Evolutionary conservation across 1,140 invertebrate genomes (phyloP).

Genomic region (Myzus persicae): DNA sequence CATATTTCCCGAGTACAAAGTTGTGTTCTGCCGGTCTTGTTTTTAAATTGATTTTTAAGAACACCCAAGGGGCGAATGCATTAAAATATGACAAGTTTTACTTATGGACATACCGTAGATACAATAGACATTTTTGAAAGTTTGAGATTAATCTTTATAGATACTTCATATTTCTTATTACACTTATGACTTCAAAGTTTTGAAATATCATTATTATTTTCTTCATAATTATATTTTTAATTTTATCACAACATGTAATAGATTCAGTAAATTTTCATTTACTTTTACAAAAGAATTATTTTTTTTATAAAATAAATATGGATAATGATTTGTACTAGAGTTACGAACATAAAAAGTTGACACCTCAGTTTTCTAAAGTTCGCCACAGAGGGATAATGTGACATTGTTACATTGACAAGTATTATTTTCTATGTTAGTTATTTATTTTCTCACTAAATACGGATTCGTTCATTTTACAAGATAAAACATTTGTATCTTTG

Average conservation of each 20-base stretch:
- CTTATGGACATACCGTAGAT: neutral
- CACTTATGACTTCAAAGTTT: neutral
- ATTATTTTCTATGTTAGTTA: too few species aligned
- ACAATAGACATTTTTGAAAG: neutral
- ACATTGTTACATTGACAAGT: too few species aligned
- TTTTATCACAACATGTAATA: neutral
- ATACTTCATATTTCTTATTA: too few species aligned
- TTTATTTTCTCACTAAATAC: neutral
- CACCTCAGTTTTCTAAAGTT: neutral
- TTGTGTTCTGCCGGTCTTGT: neutral
- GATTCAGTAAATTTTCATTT: too few species aligned
- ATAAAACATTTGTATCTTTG: neutral
- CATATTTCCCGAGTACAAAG: neutral
- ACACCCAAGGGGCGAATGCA: conserved; percentile 14
- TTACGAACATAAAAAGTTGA: neutral
- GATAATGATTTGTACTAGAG: neutral
- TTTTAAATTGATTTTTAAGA: conserved; percentile 42
- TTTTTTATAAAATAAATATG: too few species aligned
- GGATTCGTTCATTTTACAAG: neutral
- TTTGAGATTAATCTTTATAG: neutral
- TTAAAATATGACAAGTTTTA: conserved; percentile 20
- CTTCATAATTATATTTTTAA: too few species aligned
- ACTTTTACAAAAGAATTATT: neutral
- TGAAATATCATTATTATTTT: neutral
- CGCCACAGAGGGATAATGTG: neutral